A percentile compares a stretch with the other conserved stretches of the same genome.
phyloP scores from a whole-genome alignment of 2,797 vertebrate genomes.

The Sorex maritimensis region DNA sequence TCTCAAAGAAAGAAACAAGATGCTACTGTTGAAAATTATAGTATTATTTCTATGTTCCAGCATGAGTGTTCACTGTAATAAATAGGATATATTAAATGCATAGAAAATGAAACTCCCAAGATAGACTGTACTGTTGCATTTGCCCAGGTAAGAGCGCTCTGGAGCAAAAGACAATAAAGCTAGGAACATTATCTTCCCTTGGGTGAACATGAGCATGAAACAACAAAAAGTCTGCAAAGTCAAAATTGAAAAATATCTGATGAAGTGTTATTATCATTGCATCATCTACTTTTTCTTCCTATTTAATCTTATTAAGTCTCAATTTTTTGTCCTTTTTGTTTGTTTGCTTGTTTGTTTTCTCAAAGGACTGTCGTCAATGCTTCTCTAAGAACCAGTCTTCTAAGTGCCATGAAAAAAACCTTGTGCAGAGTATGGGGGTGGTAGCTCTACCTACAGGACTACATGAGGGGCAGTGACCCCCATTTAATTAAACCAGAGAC shows the following conservation, averaged over 20 bases:
- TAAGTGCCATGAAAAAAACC: background rate
- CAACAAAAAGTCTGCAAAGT: background rate
- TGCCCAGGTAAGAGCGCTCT: conserved; percentile 50
- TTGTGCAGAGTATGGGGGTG: background rate
- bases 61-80: conserved; percentile 26
- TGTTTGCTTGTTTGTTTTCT: background rate
- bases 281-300: background rate
- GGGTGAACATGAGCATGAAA: background rate
- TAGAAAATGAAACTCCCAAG: conserved; percentile 63
- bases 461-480: background rate
- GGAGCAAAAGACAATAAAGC: conserved; percentile 50
- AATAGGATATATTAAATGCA: conserved; percentile 23
- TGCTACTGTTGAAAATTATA: conserved; percentile 62
- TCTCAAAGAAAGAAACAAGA: background rate
- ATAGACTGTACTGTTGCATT: conserved; percentile 4
- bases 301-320: background rate
- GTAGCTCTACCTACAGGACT: background rate
- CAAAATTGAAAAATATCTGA: background rate
- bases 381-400: background rate
- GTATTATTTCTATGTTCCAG: conserved; percentile 63
- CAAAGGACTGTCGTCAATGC: background rate
- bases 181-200: conserved; percentile 44
- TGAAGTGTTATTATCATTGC: background rate
- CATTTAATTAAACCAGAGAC: background rate
- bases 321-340: background rate